Evolutionary conservation across 2,797 vertebrate genomes (phyloP).

Genomic region (Pagetopsis macropterus): DNA sequence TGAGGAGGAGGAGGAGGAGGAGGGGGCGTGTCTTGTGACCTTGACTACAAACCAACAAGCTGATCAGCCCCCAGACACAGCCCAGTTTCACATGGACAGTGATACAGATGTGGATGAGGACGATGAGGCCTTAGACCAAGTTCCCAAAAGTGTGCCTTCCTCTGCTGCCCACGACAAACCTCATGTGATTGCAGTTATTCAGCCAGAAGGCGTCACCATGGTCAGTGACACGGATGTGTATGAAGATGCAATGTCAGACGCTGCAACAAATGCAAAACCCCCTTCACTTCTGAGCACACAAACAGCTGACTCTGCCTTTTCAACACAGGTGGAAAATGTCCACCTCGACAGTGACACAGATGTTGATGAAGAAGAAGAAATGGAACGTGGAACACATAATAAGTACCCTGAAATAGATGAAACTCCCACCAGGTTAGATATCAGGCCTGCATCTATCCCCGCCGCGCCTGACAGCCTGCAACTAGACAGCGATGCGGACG

Average conservation of each 20-base stretch:
- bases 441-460: slow-evolving; percentile 18
- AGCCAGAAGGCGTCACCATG: slow-evolving; percentile 57
- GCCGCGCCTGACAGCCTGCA: slow-evolving; percentile 30
- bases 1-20: slow-evolving; percentile 46
- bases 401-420: slow-evolving; percentile 24
- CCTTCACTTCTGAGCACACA: slow-evolving; percentile 8
- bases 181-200: slow-evolving; percentile 27
- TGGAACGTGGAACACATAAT: slow-evolving; percentile 18
- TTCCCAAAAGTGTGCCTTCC: slow-evolving; percentile 9
- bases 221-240: slow-evolving; percentile 86
- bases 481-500: slow-evolving; percentile 67
- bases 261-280: slow-evolving; percentile 40
- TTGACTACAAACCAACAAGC: slow-evolving; percentile 31
- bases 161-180: slow-evolving; percentile 29
- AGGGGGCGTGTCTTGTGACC: slow-evolving; percentile 1
- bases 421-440: slow-evolving; percentile 24
- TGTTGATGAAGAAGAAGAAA: slow-evolving; percentile 67
- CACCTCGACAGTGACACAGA: slow-evolving; percentile 75
- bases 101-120: slow-evolving; percentile 78
- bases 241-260: slow-evolving; percentile 34
- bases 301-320: slow-evolving; percentile 32
- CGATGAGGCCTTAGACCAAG: slow-evolving; percentile 23
- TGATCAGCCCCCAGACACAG: slow-evolving; percentile 30
- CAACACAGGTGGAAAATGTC: slow-evolving; percentile 39
- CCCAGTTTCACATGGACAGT: slow-evolving; percentile 70